Evolutionary conservation across 1,140 invertebrate species (phyloP).

Genomic region (Eulimnadia texana): DNA sequence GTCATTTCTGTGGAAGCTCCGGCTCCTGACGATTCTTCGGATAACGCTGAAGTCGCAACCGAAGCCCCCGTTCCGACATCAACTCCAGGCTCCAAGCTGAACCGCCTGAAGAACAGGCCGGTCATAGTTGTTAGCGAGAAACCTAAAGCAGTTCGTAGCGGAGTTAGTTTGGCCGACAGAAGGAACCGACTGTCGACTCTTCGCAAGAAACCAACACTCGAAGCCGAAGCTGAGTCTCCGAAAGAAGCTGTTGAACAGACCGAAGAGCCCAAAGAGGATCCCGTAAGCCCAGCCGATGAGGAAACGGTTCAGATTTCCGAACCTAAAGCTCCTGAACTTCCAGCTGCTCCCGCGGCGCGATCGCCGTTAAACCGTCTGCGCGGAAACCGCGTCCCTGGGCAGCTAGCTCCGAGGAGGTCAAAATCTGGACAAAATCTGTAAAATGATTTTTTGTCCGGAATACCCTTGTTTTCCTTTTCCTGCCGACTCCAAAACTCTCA

Average conservation of each 20-base stretch:
- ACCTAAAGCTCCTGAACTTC: neutral
- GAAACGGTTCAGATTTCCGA: neutral
- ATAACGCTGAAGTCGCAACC: neutral
- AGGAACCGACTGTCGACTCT: constrained; percentile 6
- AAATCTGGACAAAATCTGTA: no score
- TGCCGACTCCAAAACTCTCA: no score
- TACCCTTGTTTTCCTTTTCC: no score
- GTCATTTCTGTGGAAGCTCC: no score
- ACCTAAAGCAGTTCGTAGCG: neutral
- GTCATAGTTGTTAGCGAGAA: constrained; percentile 1
- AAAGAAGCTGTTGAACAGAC: neutral
- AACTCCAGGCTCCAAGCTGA: neutral
- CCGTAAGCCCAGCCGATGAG: neutral
- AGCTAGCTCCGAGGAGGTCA: no score
- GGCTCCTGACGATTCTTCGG: no score
- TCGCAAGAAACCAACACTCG: neutral
- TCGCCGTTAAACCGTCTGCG: no score
- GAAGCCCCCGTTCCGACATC: neutral
- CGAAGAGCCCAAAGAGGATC: neutral
- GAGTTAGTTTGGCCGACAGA: neutral
- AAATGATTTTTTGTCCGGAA: no score
- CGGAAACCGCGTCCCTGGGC: no score
- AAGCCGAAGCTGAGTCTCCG: neutral
- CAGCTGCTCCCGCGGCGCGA: no score
- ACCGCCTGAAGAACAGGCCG: constrained; percentile 2